These are phyloP conservation scores for Gallinago solitaria DNA, from an alignment of 2,797 vertebrate species.

Conservation along the genomic window DNA sequence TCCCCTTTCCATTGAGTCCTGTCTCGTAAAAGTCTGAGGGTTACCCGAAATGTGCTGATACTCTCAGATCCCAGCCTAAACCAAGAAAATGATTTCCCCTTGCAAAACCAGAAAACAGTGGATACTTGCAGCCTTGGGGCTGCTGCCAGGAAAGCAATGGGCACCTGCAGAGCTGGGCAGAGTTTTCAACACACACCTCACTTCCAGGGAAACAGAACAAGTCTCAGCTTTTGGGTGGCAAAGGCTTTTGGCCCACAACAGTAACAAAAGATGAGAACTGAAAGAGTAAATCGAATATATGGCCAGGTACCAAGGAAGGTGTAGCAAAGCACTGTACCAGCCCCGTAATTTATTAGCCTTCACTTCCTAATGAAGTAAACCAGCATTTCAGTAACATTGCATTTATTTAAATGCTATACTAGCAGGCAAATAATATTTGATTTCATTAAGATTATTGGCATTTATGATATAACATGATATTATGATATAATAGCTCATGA, in stretches of 20 bases:
- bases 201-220: no score
- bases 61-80: background rate
- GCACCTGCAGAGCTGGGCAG: background rate
- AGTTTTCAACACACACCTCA: background rate
- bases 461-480: background rate
- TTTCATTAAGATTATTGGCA: background rate
- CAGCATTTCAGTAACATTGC: background rate
- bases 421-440: background rate
- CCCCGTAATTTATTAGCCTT: background rate
- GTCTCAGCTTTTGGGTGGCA: background rate
- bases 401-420: background rate
- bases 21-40: background rate
- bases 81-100: background rate
- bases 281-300: background rate
- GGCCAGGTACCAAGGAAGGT: rapidly evolving
- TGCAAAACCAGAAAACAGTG: background rate
- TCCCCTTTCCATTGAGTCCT: background rate
- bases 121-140: background rate
- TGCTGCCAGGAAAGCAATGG: rapidly evolving
- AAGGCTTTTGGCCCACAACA: background rate
- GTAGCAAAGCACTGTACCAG: background rate
- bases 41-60: background rate
- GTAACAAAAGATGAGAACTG: background rate
- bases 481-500: background rate
- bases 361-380: background rate